Evolutionary conservation across 1,140 invertebrate genomes (phyloP), one percentile per base, ranked within the genome.

Genomic region (Drosophila jambulina): DNA sequence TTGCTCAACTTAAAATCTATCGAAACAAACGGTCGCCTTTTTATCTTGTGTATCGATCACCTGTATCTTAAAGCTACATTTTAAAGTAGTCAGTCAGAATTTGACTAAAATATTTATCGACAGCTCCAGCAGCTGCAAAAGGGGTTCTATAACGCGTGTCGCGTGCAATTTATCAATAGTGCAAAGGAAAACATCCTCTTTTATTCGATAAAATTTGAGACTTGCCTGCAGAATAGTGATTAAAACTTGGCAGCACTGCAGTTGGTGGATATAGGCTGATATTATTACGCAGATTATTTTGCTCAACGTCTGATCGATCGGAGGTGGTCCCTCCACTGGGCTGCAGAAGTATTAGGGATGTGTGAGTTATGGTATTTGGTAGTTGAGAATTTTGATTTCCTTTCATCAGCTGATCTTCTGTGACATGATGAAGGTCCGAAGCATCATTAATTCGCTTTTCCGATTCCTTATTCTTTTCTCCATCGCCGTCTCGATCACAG

Each of bases 191-290:
- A 6, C 17, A 25, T 25, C 53, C n/a, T 36, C 21, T 38, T 36
- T 4, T 54, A n/a, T 71, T 32, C 21, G 17, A 45, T n/a, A 32
- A 48, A 45, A 34, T 51, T 53, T 46, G 29, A 23, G 46, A 95
- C 94, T 94, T 94, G 95, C 95, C 95, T 94, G 95, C 94, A 40
- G 95, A 94, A 91, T 96, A 96, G 71, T 95, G 95, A 91, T 95
- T 95, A 92, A 96, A 96, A 94, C 95, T 95, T 51, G 95, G 95
- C 70, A 96, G 94, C 94, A 96, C 95, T 67, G 95, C 94, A 46
- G 95, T 95, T 29, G 82, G 64, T 38, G 85, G 58, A 91, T 95
- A 94, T 93, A 94, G 85, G 91, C 92, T 80, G 85, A 93, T 23
- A 56, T 92, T 93, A 68, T 93, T 79, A 45, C 51, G 94, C 59